Conservation (phyloP, 2,113 vertebrate species). For the Aplodontia rufa region DNA sequence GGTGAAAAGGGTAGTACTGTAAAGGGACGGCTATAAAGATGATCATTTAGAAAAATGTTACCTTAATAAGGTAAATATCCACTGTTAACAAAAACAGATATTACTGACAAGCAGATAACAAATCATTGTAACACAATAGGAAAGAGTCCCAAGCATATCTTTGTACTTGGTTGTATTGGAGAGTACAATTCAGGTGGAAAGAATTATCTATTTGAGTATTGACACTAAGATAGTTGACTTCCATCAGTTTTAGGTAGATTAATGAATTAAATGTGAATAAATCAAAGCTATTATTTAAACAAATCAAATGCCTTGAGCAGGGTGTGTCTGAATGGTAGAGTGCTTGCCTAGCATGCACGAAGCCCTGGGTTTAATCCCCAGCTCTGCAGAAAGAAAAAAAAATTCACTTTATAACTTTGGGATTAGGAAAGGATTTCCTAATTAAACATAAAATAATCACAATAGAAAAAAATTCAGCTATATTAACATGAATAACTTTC, state of each 20-base stretch:
- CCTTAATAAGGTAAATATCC: neutral
- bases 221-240: neutral
- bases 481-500: neutral
- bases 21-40: neutral
- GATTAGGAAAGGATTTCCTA: neutral
- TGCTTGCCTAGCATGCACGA: no score
- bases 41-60: neutral
- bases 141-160: neutral
- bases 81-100: constrained; percentile 8
- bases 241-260: neutral
- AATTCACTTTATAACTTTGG: neutral
- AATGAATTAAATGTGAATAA: constrained; percentile 46
- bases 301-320: neutral
- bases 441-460: neutral
- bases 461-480: neutral
- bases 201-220: neutral
- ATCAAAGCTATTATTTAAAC: neutral
- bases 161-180: neutral
- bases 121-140: constrained; percentile 4
- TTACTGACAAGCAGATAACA: neutral
- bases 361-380: no score
- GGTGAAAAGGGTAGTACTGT: neutral
- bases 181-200: neutral
- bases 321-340: no score
- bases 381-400: neutral